Evolutionary conservation across 2,113 vertebrate species (phyloP), one percentile per base, ranked within the genome.

Genomic region (Sinocyclocheilus maitianheensis): DNA sequence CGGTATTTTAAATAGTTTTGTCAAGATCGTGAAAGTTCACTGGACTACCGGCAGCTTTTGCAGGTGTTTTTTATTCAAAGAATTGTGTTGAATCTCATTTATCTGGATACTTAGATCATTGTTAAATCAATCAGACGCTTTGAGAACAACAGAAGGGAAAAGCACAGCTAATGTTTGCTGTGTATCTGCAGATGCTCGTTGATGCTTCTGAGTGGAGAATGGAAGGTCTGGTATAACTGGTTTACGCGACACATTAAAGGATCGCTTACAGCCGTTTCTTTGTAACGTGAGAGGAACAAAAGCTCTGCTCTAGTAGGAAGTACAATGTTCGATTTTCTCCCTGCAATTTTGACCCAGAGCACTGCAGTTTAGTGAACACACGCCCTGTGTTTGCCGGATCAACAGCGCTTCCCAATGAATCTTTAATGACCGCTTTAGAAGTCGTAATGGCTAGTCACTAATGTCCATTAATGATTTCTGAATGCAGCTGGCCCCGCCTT

Each of bases 391-490:
- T 94, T 95, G 95, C 95, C 95, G 96, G 95, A 96, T 95, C 93
- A 94, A 95, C 94, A 93, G 94, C 93, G 95, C 94, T 95, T 93
- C 94, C 84, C 95, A 93, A 99, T 99, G 95, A 98, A 99, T 97
- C 96, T 97, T 99, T 99, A 97, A 99, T 98, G 97, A 97, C 93
- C 95, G 79, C 93, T 96, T 95, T 95, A 95, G 96, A 95, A 97
- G 96, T 96, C 96, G 94, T 97, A 97, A 99, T 97, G 96, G 97
- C 93, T 95, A 96, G 96, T 97, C 96, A 95, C 96, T 99, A 98
- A 99, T 97, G 97, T 96, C 96, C 97, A 96, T 94, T 98, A 98
- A 98, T 96, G 97, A 97, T 97, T 96, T 96, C 96, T 96, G 93
- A 96, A 96, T 96, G 96, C 95, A 95, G 84, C 94, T 94, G 94